phyloP scores from a whole-genome alignment of 2,888 invertebrate species.

The Acronicta leporina region DNA sequence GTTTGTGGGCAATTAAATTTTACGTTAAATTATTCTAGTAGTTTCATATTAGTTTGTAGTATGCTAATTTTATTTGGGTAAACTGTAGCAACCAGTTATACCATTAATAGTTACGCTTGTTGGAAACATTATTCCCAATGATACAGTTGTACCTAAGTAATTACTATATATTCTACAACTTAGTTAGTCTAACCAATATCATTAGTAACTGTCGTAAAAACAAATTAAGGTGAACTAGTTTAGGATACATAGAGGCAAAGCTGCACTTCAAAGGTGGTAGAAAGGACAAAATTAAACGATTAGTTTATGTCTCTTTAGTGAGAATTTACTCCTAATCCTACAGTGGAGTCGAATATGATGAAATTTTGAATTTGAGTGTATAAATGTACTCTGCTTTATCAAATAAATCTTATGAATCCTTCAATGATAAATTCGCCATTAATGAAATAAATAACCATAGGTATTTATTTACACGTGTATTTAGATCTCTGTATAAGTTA shows the following conservation, averaged over 20 bases:
- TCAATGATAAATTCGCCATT: too few relatives aligned
- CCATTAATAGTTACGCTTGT: neutral
- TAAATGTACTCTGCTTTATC: too few relatives aligned
- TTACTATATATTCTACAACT: neutral
- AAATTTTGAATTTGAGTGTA: neutral
- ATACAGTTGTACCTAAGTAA: constrained; percentile 1
- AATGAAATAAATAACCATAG: too few relatives aligned
- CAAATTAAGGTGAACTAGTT: neutral
- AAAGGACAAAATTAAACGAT: neutral
- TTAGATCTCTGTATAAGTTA: too few relatives aligned
- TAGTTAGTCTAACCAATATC: neutral
- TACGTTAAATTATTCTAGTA: neutral
- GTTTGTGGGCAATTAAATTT: neutral
- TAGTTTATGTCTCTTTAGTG: neutral
- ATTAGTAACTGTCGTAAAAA: constrained; percentile 2
- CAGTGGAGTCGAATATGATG: neutral
- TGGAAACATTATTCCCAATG: constrained; percentile 1
- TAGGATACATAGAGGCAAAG: neutral
- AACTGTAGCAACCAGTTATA: neutral
- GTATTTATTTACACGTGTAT: too few relatives aligned
- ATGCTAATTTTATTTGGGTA: constrained; percentile 1
- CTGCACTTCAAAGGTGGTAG: neutral
- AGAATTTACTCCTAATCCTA: neutral
- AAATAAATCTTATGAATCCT: too few relatives aligned
- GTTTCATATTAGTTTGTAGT: constrained; percentile 1